Evolutionary conservation across 2,113 vertebrate species (phyloP), one percentile per base, ranked within the genome.

Genomic region (Cheirogaleus medius): DNA sequence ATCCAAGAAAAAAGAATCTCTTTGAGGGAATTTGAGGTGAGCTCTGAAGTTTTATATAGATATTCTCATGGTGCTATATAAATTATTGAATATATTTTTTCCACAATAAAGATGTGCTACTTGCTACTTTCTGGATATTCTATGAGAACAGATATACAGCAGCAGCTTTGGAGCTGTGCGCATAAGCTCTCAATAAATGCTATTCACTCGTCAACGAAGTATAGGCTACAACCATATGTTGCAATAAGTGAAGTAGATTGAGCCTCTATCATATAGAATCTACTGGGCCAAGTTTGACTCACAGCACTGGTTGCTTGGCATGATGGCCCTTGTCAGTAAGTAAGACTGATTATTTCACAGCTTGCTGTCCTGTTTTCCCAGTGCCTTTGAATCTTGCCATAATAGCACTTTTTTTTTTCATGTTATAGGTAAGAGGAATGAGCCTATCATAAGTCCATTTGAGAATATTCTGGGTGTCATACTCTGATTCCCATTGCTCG

Each of bases 31-130:
- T 97, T 84, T 91, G 83, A 97, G 52, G 44, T 93, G 73, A 87
- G n/a, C 10, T 94, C 58, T 97, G 94, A 98, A 96, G 63, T 95
- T 97, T 97, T 96, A 73, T 68, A 96, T 80, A 90, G 74, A 71
- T 82, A 92, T 68, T 92, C 66, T 96, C 60, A 34, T 94, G 47
- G 32, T 63, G 14, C 49, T 90, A 37, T 84, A 95, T 97, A 95
- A 92, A 95, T 98, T 94, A 91, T 97, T 98, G 85, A 92, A 66
- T 80, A 44, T 71, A 52, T 63, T 63, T 63, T 54, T n/a, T 76
- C 29, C 23, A 89, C 37, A 90, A 78, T 90, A 94, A n/a, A 87
- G 15, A 68, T 87, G 47, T 69, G 15, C 18, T 84, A 52, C 52
- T 95, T 96, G 37, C 17, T 95, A 56, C 17, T 83, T 90, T 56